phyloP scores from a whole-genome alignment of 1,140 invertebrate species.

The Oryzaephilus surinamensis region DNA sequence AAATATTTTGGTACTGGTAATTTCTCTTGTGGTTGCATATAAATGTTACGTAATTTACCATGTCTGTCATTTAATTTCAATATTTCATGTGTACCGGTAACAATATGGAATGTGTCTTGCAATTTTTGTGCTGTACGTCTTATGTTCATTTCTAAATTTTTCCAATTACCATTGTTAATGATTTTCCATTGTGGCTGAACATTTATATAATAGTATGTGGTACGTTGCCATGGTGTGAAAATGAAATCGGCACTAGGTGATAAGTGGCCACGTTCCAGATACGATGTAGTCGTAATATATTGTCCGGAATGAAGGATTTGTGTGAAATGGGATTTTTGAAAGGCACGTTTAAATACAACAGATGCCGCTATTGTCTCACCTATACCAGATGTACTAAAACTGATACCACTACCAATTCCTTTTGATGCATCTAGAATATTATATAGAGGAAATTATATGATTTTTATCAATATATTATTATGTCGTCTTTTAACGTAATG shows the following conservation, averaged over 20 bases:
- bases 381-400: conserved; percentile 28
- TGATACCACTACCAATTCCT: conserved; percentile 19
- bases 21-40: conserved; percentile 25
- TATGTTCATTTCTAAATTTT: conserved; percentile 35
- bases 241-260: conserved; percentile 44
- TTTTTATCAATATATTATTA: background rate
- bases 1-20: conserved; percentile 39
- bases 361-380: conserved; percentile 11
- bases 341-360: conserved; percentile 24
- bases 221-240: conserved; percentile 36
- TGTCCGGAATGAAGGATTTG: conserved; percentile 29
- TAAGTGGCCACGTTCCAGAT: conserved; percentile 42
- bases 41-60: conserved; percentile 26
- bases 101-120: conserved; percentile 28
- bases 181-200: conserved; percentile 42
- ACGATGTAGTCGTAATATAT: conserved; percentile 32
- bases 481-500: background rate
- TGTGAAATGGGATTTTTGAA: conserved; percentile 31
- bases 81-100: conserved; percentile 35
- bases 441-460: background rate
- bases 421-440: conserved; percentile 25
- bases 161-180: conserved; percentile 43
- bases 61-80: conserved; percentile 27
- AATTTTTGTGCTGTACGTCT: conserved; percentile 25
- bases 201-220: conserved; percentile 45